These are phyloP conservation scores for Drosophila dunni DNA, from an alignment of 1,140 invertebrate species.

Conservation along the genomic window DNA sequence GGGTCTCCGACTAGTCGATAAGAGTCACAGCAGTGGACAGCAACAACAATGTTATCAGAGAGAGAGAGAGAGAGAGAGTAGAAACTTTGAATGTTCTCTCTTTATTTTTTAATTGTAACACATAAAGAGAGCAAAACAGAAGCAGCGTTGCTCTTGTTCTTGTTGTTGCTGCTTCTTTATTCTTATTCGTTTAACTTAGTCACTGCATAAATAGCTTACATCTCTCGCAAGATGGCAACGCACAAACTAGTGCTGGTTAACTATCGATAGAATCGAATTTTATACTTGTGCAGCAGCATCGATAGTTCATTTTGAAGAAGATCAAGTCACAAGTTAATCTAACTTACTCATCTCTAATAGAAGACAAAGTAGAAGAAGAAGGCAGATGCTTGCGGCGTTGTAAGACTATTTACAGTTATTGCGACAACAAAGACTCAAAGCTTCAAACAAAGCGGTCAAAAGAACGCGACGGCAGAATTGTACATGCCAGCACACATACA, in stretches of 20 bases:
- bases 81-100: too few species aligned
- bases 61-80: too few species aligned
- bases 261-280: too few species aligned
- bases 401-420: constrained; percentile 71
- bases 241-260: too few species aligned
- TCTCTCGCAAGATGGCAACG: too few species aligned
- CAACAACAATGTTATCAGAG: constrained; percentile 17
- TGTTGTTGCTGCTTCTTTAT: too few species aligned
- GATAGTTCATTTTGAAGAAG: not conserved
- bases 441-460: constrained; percentile 22
- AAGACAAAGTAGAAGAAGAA: constrained; percentile 7
- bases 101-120: too few species aligned
- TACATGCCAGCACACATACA: not conserved
- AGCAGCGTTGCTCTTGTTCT: too few species aligned
- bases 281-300: too few species aligned
- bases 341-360: not conserved
- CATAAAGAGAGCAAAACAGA: too few species aligned
- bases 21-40: constrained; percentile 5
- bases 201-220: too few species aligned
- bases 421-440: constrained; percentile 57
- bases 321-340: not conserved
- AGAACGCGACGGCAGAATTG: constrained; percentile 9
- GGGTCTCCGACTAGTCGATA: constrained; percentile 5
- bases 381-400: constrained; percentile 38
- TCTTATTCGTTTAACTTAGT: too few species aligned